phyloP scores from a whole-genome alignment of 1,140 invertebrate species.

The Hylaeus anthracinus region DNA sequence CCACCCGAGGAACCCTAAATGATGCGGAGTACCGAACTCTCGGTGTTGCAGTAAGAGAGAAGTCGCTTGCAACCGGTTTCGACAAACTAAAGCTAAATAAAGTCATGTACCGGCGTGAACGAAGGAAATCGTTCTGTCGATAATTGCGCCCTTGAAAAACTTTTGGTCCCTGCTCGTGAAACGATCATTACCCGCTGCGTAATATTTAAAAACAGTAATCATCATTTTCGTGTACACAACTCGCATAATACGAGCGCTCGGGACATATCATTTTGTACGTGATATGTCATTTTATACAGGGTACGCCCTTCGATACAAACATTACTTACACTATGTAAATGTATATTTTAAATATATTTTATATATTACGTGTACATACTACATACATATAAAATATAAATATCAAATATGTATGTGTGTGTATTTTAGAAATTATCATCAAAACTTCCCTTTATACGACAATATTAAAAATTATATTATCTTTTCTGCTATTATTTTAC shows the following conservation, averaged over 20 bases:
- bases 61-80: conserved; percentile 69
- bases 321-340: too few relatives aligned
- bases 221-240: background rate
- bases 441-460: too few relatives aligned
- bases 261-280: background rate
- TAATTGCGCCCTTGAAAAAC: conserved; percentile 60
- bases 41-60: conserved; percentile 50
- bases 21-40: conserved; percentile 46
- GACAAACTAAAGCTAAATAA: conserved; percentile 70
- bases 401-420: too few relatives aligned
- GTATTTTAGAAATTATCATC: too few relatives aligned
- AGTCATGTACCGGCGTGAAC: conserved; percentile 60
- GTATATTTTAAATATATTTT: too few relatives aligned
- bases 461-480: too few relatives aligned
- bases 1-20: conserved; percentile 51
- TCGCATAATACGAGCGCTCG: background rate
- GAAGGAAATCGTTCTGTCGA: conserved; percentile 54
- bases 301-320: too few relatives aligned
- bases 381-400: too few relatives aligned
- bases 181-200: conserved; percentile 22
- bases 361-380: too few relatives aligned
- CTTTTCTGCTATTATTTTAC: too few relatives aligned
- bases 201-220: conserved; percentile 29
- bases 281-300: background rate
- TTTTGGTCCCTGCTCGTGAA: conserved; percentile 8